A percentile compares a stretch with the other conserved stretches of the same genome.
Conservation (phyloP, 2,888 invertebrate genomes). For the Ametastegia equiseti region DNA sequence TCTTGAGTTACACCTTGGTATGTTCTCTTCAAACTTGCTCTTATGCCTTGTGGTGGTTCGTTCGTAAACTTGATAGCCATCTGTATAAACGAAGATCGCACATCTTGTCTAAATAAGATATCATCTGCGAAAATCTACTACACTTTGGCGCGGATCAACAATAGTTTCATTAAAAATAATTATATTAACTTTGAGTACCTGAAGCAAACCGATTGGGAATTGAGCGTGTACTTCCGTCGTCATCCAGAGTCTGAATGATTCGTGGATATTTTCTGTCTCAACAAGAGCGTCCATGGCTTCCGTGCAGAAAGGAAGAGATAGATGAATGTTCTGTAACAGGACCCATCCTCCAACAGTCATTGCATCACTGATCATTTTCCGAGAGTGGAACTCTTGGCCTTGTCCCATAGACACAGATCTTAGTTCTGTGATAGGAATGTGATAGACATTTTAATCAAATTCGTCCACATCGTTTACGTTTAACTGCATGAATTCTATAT, state of each 20-base stretch:
- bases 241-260: slow-evolving; percentile 93
- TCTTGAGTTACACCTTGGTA: slow-evolving; percentile 95
- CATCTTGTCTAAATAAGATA: background rate
- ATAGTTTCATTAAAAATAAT: background rate
- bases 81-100: slow-evolving; percentile 77
- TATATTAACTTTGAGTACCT: slow-evolving; percentile 68
- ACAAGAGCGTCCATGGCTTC: slow-evolving; percentile 94
- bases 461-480: slow-evolving; percentile 3
- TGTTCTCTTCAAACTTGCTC: slow-evolving; percentile 95
- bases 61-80: slow-evolving; percentile 98
- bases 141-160: background rate
- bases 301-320: slow-evolving; percentile 95
- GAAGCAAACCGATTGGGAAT: slow-evolving; percentile 90
- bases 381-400: slow-evolving; percentile 94
- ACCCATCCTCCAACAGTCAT: slow-evolving; percentile 94
- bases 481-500: slow-evolving; percentile 47
- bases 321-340: slow-evolving; percentile 95
- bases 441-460: background rate
- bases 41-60: slow-evolving; percentile 97
- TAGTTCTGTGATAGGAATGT: slow-evolving; percentile 77
- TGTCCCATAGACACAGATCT: slow-evolving; percentile 98
- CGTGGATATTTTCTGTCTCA: slow-evolving; percentile 90
- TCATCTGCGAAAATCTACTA: background rate
- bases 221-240: slow-evolving; percentile 96
- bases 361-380: slow-evolving; percentile 88